Percentiles rank a stretch among this genome's conserved stretches.
Conservation (phyloP, 1,140 invertebrate species). For the Eufriesea mexicana region DNA sequence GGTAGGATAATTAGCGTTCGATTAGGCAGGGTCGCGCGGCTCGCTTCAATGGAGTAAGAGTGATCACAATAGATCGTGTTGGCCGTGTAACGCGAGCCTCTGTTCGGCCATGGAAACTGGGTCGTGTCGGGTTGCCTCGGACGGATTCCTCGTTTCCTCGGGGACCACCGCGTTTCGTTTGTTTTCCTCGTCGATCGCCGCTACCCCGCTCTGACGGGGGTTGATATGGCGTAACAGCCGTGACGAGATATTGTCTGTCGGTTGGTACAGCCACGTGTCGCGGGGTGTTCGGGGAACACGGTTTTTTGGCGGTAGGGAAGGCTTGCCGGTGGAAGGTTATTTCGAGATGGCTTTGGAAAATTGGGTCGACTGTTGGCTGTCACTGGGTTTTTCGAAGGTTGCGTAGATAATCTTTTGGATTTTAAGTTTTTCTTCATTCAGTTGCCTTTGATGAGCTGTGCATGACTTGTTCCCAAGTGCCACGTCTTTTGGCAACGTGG, state of each 20-base stretch:
- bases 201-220: background rate
- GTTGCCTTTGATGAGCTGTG: too few species aligned
- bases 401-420: too few species aligned
- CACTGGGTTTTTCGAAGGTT: too few species aligned
- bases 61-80: slow-evolving; percentile 33
- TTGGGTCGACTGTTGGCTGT: too few species aligned
- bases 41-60: slow-evolving; percentile 1
- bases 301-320: background rate
- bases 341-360: too few species aligned
- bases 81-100: background rate
- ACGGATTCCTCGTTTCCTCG: background rate
- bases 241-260: slow-evolving; percentile 9
- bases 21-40: slow-evolving; percentile 20
- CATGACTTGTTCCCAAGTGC: too few species aligned
- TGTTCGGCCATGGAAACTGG: slow-evolving; percentile 22
- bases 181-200: background rate
- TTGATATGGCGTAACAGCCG: background rate
- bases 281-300: background rate
- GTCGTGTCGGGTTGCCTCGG: slow-evolving; percentile 3
- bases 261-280: background rate
- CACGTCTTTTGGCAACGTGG: too few species aligned
- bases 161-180: slow-evolving; percentile 2
- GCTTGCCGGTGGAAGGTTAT: too few species aligned
- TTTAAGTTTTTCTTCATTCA: too few species aligned
- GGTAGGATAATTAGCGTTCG: slow-evolving; percentile 51